phyloP scores from a whole-genome alignment of 2,113 vertebrate species.

The Cyanocitta stelleri region DNA sequence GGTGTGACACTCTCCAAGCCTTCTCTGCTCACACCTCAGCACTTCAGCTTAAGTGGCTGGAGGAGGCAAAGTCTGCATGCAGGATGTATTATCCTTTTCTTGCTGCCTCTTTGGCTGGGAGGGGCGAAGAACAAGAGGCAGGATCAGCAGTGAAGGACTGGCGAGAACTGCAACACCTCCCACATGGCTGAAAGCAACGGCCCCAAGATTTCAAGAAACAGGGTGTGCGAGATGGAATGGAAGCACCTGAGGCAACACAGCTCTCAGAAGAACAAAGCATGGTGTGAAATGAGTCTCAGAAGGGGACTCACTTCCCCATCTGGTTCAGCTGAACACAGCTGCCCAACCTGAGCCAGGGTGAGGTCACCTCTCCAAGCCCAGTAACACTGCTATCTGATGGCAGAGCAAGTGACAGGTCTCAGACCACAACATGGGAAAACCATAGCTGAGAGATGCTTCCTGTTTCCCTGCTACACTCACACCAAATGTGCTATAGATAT shows the following conservation, averaged over 20 bases:
- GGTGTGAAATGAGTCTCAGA: not conserved
- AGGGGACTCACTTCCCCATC: not conserved
- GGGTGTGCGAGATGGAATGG: accelerated
- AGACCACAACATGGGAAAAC: not conserved
- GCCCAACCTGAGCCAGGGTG: not conserved
- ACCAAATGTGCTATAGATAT: not conserved
- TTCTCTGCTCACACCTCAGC: not conserved
- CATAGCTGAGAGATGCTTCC: not conserved
- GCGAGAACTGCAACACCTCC: accelerated
- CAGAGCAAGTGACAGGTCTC: not conserved
- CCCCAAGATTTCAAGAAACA: not conserved
- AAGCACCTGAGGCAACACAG: not conserved
- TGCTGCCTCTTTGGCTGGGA: not conserved
- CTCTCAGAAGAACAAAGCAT: not conserved
- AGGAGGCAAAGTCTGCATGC: not conserved
- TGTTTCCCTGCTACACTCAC: not conserved
- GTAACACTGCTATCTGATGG: accelerated
- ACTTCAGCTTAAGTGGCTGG: not conserved
- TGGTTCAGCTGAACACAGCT: not conserved
- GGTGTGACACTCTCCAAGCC: not conserved
- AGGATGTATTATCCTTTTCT: not conserved
- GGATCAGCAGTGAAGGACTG: not conserved
- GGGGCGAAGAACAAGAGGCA: not conserved
- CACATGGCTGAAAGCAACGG: accelerated
- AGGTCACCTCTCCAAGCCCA: not conserved